These are phyloP conservation scores for Psilanteris sp. DNA, from an alignment of 1,140 invertebrate genomes.

Conservation along the genomic window DNA sequence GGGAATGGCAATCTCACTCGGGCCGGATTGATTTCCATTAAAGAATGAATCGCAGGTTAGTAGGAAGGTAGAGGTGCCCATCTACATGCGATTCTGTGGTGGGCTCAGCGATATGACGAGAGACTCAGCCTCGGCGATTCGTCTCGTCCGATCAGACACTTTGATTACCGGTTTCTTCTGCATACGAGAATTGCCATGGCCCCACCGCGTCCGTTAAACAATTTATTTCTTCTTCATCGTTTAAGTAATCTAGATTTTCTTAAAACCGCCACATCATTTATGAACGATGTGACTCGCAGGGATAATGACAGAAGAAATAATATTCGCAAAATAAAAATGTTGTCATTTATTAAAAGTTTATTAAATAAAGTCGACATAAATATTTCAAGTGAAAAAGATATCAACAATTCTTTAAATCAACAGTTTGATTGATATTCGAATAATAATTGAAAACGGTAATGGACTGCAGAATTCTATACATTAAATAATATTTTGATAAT, in stretches of 20 bases:
- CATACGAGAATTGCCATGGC: slow-evolving; percentile 69
- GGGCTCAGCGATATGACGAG: slow-evolving; percentile 67
- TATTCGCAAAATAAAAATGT: slow-evolving; percentile 11
- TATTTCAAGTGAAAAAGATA: no score
- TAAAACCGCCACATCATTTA: slow-evolving; percentile 52
- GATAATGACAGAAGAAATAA: slow-evolving; percentile 34
- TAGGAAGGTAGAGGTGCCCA: slow-evolving; percentile 50
- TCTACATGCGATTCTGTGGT: slow-evolving; percentile 62
- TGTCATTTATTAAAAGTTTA: no score
- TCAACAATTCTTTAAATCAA: no score
- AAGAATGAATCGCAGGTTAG: slow-evolving; percentile 62
- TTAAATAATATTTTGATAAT: no score
- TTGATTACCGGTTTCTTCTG: slow-evolving; percentile 77
- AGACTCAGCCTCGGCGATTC: slow-evolving; percentile 72
- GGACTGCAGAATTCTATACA: no score
- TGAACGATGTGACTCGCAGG: slow-evolving; percentile 26
- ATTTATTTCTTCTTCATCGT: slow-evolving; percentile 58
- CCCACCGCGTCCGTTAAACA: slow-evolving; percentile 59
- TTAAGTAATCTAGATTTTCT: slow-evolving; percentile 60
- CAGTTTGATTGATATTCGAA: no score
- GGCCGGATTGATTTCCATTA: slow-evolving; percentile 67
- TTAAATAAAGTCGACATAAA: no score
- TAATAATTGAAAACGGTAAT: not conserved
- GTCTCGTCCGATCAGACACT: slow-evolving; percentile 77
- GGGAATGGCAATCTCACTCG: slow-evolving; percentile 60